These are phyloP conservation scores for Dryomyza anilis DNA, from an alignment of 2,888 invertebrate genomes.

Conservation along the genomic window DNA sequence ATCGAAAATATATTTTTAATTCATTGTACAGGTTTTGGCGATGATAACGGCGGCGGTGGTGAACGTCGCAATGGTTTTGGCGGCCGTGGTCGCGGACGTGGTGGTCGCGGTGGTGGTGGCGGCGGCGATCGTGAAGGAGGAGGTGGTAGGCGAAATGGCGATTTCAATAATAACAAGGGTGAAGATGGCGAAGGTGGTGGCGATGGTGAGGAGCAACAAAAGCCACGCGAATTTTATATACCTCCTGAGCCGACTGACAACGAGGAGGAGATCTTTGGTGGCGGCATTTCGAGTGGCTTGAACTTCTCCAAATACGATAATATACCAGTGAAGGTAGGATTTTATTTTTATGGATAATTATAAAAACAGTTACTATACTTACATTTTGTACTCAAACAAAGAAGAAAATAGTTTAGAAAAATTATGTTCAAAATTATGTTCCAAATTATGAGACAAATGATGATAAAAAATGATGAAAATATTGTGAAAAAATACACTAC, in stretches of 20 bases:
- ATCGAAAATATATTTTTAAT: no score
- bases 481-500: no score
- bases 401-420: no score
- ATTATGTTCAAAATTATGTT: no score
- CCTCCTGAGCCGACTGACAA: slow-evolving; percentile 77
- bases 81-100: slow-evolving; percentile 12
- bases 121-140: slow-evolving; percentile 29
- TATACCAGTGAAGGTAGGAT: slow-evolving; percentile 79
- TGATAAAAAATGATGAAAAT: no score
- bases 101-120: slow-evolving; percentile 24
- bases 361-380: no score
- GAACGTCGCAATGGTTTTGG: slow-evolving; percentile 27
- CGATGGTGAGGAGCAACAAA: slow-evolving; percentile 57
- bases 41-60: slow-evolving; percentile 43
- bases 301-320: slow-evolving; percentile 91
- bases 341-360: no score
- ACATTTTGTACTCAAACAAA: no score
- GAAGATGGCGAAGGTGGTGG: slow-evolving; percentile 29
- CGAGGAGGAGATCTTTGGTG: slow-evolving; percentile 73
- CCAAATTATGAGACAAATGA: no score
- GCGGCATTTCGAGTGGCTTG: slow-evolving; percentile 78
- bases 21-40: not conserved
- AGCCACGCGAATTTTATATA: slow-evolving; percentile 70
- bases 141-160: slow-evolving; percentile 35
- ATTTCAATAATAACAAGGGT: slow-evolving; percentile 39